phyloP scores from a whole-genome alignment of 2,113 vertebrate species.

The Cariama cristata region DNA sequence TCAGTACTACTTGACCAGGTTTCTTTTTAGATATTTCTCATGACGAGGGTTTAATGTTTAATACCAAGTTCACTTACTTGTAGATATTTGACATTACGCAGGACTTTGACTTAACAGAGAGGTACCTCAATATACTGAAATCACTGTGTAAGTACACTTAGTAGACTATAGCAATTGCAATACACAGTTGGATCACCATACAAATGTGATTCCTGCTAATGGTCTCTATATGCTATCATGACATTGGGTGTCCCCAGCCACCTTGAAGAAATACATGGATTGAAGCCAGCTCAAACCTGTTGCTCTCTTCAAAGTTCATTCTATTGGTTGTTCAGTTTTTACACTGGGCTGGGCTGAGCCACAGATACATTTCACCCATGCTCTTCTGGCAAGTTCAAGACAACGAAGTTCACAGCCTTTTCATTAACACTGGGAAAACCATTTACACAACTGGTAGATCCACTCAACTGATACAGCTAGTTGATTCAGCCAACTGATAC shows the following conservation, averaged over 20 bases:
- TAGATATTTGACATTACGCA: neutral
- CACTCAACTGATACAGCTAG: neutral
- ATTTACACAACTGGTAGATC: neutral
- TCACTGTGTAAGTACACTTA: neutral
- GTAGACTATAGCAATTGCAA: neutral
- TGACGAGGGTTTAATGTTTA: neutral
- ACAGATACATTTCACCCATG: accelerated
- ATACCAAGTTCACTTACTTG: neutral
- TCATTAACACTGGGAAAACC: neutral
- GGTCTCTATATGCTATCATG: neutral
- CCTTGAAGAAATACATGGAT: neutral
- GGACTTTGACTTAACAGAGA: neutral
- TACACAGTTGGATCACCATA: neutral
- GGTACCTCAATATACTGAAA: neutral
- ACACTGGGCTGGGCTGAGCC: neutral
- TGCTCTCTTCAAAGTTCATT: neutral
- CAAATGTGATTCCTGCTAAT: neutral
- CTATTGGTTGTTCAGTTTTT: accelerated
- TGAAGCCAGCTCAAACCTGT: neutral
- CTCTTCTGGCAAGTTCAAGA: neutral
- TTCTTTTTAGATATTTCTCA: neutral
- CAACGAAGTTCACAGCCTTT: neutral
- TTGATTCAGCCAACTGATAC: neutral
- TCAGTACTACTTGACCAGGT: neutral
- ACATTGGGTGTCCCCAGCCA: neutral